phyloP scores from a whole-genome alignment of 2,113 vertebrate genomes.

The Esox niger region DNA sequence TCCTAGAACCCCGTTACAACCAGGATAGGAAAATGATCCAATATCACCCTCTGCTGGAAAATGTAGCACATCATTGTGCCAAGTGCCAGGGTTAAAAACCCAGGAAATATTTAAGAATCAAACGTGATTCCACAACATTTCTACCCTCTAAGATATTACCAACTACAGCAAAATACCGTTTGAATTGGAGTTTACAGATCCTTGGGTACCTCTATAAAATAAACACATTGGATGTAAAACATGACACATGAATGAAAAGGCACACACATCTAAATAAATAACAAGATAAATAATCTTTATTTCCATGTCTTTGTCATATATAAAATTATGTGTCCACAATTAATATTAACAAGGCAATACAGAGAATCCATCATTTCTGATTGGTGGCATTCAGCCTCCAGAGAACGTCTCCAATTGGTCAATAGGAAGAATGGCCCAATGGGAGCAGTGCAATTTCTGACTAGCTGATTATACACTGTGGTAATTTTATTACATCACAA shows the following conservation, averaged over 20 bases:
- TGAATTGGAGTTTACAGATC: too few relatives aligned
- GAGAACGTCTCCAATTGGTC: constrained; percentile 27
- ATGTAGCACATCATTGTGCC: background rate
- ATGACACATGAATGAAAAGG: constrained; percentile 15
- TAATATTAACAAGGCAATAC: constrained; percentile 79
- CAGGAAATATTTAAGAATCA: too few relatives aligned
- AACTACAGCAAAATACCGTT: too few relatives aligned
- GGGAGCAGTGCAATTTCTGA: constrained; percentile 6
- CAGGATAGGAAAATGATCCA: background rate
- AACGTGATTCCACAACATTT: too few relatives aligned
- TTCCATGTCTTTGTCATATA: constrained; percentile 75
- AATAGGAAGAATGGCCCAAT: constrained; percentile 12
- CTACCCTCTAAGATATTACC: too few relatives aligned
- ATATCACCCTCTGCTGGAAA: background rate
- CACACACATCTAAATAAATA: constrained; percentile 67
- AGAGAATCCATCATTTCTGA: constrained; percentile 70
- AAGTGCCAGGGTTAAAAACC: too few relatives aligned
- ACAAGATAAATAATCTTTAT: constrained; percentile 87
- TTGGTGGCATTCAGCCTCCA: constrained; percentile 65
- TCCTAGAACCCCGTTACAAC: too few relatives aligned
- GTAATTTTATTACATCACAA: constrained; percentile 9
- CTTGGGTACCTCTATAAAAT: too few relatives aligned
- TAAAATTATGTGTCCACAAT: constrained; percentile 80
- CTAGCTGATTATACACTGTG: background rate
- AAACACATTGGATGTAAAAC: too few relatives aligned